Base-by-base conservation (phyloP, 2,113 vertebrate genomes). In the Ceratotherium simum region DNA sequence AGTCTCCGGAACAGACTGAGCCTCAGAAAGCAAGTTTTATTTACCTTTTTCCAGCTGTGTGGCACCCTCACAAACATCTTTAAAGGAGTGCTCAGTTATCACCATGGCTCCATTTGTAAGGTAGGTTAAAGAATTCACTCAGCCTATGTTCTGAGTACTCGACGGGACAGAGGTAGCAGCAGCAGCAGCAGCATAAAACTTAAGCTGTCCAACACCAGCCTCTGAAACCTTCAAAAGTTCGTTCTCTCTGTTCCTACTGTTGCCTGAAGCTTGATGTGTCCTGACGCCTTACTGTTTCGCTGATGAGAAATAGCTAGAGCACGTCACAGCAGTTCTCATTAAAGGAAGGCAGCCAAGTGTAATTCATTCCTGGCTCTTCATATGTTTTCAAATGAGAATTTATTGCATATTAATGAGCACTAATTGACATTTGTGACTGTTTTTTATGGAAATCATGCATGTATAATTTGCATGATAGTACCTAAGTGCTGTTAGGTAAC, bases 391-490 rank as follows among this genome's bases (percentile, higher is more conserved):
- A 91, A 51, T 67, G 97, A 90, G 82, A 93, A 93, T 96, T 98
- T 98, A 96, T 97, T 97, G 98, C 98, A 98, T 98, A 97, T 98
- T 97, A 98, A 98, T 98, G 97, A 98, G 85, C 0, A 0, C 95
- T 98, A 98, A 98, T 97, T 98, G 88, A 96, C 92, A 90, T 96
- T 29, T 0, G 97, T 95, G 96, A 91, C 96, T 97, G 69, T 58
- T 90, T 98, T 92, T 98, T 97, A 97, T 90, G 94, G 90, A n/a
- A 29, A 33, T 96, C 67, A 23, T 13, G 1, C 2, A 29, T 8
- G 18, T 97, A 69, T 82, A 0, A 0, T 97, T 98, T 96, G 83
- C 16, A 39, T 93, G 97, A 96, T 94, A 90, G 91, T 60, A 82
- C 62, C 78, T 95, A 73, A 96, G 70, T 76, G 96, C 69, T 97